Conservation (phyloP, 2,888 invertebrate genomes). For the Euplagia quadripunctaria region DNA sequence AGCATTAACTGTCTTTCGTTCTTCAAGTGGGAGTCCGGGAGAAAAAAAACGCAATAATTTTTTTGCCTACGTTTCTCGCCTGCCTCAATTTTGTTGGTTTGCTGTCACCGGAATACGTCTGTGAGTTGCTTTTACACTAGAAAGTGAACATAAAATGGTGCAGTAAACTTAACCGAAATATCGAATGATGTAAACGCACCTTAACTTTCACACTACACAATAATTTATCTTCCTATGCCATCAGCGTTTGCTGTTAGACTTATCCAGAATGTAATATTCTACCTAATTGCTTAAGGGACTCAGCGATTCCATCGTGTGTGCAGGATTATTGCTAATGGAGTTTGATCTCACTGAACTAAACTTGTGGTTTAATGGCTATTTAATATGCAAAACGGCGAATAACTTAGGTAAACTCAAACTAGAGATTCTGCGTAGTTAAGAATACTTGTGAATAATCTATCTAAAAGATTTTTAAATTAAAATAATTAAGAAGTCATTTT, state of each 20-base stretch:
- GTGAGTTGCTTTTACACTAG: neutral
- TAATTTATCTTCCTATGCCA: neutral
- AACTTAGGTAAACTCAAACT: neutral
- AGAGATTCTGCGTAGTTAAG: neutral
- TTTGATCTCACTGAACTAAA: constrained; percentile 11
- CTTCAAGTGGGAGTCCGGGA: too few species aligned
- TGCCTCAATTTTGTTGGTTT: too few species aligned
- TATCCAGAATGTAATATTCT: neutral
- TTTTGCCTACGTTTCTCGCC: too few species aligned
- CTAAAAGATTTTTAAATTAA: too few species aligned
- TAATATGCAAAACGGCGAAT: neutral
- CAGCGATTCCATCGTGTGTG: constrained; percentile 29
- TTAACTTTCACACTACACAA: neutral
- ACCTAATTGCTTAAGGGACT: constrained; percentile 47
- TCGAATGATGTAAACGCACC: too few species aligned
- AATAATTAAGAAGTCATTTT: too few species aligned
- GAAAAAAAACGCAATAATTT: too few species aligned
- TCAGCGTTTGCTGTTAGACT: neutral
- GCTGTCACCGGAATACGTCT: too few species aligned
- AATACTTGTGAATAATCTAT: too few species aligned
- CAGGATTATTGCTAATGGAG: constrained; percentile 54
- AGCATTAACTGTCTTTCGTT: too few species aligned
- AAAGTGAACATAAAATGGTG: neutral
- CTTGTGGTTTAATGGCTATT: constrained; percentile 8
- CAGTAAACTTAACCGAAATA: too few species aligned